Percentiles rank a stretch among this genome's conserved stretches.
These are phyloP conservation scores for Drosophila chauvacae DNA, from an alignment of 1,140 invertebrate genomes.

Conservation along the genomic window DNA sequence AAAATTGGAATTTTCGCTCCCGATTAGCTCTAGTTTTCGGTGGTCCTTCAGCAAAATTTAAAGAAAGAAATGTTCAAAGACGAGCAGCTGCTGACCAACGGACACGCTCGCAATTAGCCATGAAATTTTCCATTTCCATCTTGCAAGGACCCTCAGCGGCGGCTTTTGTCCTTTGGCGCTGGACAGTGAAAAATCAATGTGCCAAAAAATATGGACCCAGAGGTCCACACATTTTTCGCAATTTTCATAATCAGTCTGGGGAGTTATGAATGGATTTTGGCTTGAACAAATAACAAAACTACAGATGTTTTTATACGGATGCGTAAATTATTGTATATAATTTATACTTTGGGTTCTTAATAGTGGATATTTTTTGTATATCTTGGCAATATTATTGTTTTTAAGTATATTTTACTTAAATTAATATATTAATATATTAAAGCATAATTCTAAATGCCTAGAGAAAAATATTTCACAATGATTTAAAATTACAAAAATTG, in stretches of 20 bases:
- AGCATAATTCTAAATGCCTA: no score
- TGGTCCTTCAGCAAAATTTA: constrained; percentile 2
- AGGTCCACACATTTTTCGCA: constrained; percentile 2
- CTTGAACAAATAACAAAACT: background rate
- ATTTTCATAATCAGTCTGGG: constrained; percentile 35
- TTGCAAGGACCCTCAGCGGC: constrained; percentile 35
- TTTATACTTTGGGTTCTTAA: background rate
- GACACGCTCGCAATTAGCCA: constrained; percentile 75
- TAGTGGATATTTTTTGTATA: background rate
- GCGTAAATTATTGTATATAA: background rate
- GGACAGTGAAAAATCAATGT: constrained; percentile 51
- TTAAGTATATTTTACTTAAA: no score
- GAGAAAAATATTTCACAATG: no score
- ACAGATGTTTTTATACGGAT: background rate
- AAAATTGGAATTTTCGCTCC: background rate
- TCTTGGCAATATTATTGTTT: no score
- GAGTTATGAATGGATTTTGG: constrained; percentile 31
- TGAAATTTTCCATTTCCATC: constrained; percentile 72
- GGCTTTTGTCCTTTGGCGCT: constrained; percentile 39
- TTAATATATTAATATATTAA: no score
- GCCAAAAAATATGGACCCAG: constrained; percentile 30
- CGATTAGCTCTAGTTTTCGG: constrained; percentile 15
- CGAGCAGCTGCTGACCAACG: constrained; percentile 48
- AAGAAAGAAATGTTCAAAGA: background rate
- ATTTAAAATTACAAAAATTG: no score